Conservation (phyloP, 2,113 vertebrate species). For the Thermophis baileyi region DNA sequence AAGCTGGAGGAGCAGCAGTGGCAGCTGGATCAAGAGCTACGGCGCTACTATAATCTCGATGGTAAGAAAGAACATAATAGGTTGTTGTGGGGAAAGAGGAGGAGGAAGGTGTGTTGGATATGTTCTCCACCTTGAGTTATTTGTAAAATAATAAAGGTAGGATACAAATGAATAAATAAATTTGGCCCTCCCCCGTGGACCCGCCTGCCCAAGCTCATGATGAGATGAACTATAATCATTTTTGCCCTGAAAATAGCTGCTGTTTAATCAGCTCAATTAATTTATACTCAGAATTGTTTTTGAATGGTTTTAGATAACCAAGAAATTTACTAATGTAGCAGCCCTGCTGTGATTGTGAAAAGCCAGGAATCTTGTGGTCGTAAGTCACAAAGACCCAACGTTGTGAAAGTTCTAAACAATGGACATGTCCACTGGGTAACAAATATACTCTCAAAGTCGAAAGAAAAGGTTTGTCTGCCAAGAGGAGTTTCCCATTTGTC, state of each 20-base stretch:
- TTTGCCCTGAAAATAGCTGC: background rate
- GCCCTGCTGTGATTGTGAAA: background rate
- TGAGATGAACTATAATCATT: background rate
- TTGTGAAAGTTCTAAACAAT: background rate
- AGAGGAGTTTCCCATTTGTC: background rate
- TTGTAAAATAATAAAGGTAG: background rate
- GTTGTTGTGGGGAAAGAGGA: background rate
- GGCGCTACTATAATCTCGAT: conserved; percentile 75
- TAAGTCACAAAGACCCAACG: background rate
- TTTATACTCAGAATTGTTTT: background rate
- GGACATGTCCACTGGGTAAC: background rate
- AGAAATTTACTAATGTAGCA: background rate
- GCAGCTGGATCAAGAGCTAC: conserved; percentile 83
- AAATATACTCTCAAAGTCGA: background rate
- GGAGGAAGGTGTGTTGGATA: background rate
- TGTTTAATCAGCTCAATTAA: background rate
- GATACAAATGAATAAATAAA: background rate
- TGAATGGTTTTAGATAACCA: background rate
- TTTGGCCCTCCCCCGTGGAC: too few relatives aligned
- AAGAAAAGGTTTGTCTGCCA: background rate
- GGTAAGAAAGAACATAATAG: conserved; percentile 63
- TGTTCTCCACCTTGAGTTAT: background rate
- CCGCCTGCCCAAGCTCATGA: background rate
- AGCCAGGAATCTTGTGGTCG: background rate
- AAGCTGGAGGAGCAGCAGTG: conserved; percentile 88